phyloP scores from a whole-genome alignment of 2,797 vertebrate species.

The Sebastes trivittatus region DNA sequence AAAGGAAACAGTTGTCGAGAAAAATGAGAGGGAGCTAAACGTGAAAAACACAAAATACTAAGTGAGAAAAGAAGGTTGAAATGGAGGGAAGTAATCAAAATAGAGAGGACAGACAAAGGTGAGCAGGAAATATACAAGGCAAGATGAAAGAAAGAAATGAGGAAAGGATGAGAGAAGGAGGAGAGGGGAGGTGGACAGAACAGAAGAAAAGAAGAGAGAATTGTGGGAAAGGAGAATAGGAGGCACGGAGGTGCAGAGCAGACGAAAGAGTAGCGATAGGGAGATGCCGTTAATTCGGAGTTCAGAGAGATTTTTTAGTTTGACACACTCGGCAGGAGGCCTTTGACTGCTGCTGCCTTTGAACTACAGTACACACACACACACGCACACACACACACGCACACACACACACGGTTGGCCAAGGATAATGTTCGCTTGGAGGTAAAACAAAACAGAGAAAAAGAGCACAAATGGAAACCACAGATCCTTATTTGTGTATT shows the following conservation, averaged over 20 bases:
- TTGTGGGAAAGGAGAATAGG: constrained; percentile 23
- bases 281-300: constrained; percentile 72
- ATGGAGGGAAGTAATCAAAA: neutral
- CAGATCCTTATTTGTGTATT: constrained; percentile 10
- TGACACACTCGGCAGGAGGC: constrained; percentile 72
- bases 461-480: constrained; percentile 6
- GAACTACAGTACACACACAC: constrained; percentile 52
- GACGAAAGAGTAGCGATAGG: constrained; percentile 45
- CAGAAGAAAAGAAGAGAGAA: constrained; percentile 18
- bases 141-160: constrained; percentile 5
- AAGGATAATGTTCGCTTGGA: constrained; percentile 62
- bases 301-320: constrained; percentile 78
- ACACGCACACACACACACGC: constrained; percentile 8
- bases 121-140: neutral
- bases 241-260: constrained; percentile 30
- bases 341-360: constrained; percentile 75
- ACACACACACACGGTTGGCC: constrained; percentile 31
- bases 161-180: neutral
- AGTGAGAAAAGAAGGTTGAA: neutral
- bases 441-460: constrained; percentile 45
- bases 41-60: neutral
- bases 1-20: neutral
- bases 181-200: neutral
- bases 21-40: neutral
- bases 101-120: neutral